Conservation (phyloP, 2,888 invertebrate genomes). For the Cybosia mesomella region DNA sequence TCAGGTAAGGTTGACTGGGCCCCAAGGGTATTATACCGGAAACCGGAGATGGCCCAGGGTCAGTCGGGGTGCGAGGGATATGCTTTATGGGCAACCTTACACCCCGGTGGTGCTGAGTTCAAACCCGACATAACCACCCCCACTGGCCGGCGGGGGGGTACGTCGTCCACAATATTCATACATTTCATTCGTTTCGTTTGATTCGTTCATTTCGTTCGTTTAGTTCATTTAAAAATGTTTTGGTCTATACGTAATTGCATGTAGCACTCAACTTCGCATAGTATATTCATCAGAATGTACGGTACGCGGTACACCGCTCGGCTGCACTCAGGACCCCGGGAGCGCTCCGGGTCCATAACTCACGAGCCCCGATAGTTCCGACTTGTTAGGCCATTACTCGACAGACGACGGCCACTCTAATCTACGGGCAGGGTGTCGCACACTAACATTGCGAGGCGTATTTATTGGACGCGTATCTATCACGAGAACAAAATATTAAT, state of each 20-base stretch:
- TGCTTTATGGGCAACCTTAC: too few species aligned
- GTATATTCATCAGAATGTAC: not conserved
- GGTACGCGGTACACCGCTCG: not conserved
- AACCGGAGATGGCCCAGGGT: too few species aligned
- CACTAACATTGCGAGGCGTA: not conserved
- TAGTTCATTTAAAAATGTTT: too few species aligned
- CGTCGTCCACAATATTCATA: too few species aligned
- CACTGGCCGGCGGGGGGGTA: too few species aligned
- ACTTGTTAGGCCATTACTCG: slow-evolving; percentile 15
- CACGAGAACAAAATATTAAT: not conserved
- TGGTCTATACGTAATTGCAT: not conserved
- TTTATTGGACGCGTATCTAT: not conserved
- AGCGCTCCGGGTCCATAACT: slow-evolving; percentile 4
- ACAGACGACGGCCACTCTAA: not conserved
- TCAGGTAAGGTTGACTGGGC: too few species aligned
- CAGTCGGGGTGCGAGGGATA: too few species aligned
- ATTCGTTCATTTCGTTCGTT: too few species aligned
- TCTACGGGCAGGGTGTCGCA: not conserved
- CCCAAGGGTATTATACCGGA: too few species aligned
- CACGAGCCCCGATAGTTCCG: slow-evolving; percentile 8
- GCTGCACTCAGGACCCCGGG: not conserved
- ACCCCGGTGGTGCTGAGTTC: too few species aligned
- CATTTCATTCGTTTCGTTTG: too few species aligned
- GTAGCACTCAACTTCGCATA: not conserved
- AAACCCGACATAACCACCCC: too few species aligned